Conservation (phyloP, 2,888 invertebrate genomes). For the Pterobdella sp. region DNA sequence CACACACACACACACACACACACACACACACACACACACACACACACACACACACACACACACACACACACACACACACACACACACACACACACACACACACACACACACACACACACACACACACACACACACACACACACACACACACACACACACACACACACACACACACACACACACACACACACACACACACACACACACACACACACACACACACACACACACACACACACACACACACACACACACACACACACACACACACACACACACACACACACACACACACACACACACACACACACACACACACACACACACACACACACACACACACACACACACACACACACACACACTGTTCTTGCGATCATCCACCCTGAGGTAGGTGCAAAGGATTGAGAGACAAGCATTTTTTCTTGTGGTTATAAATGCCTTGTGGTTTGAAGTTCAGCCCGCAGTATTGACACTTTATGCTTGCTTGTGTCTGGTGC, state of each 20-base stretch:
- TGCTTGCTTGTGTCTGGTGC: no score
- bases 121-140: slow-evolving; percentile 14
- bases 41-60: slow-evolving; percentile 15
- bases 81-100: slow-evolving; percentile 17
- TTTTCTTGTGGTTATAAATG: no score
- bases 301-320: slow-evolving; percentile 8
- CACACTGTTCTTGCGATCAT: no score
- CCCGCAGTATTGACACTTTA: no score
- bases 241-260: slow-evolving; percentile 7
- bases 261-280: not conserved
- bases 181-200: slow-evolving; percentile 12
- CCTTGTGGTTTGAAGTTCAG: no score
- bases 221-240: slow-evolving; percentile 4
- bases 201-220: slow-evolving; percentile 5
- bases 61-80: slow-evolving; percentile 17
- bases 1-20: slow-evolving; percentile 8
- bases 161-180: slow-evolving; percentile 17
- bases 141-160: slow-evolving; percentile 10
- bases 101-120: slow-evolving; percentile 17
- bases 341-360: not conserved
- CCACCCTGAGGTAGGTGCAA: no score
- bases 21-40: slow-evolving; percentile 8
- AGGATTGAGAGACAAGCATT: no score
- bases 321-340: slow-evolving; percentile 4
- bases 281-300: slow-evolving; percentile 6